Conservation (phyloP, 2,888 invertebrate genomes). For the Lycaena phlaeas region DNA sequence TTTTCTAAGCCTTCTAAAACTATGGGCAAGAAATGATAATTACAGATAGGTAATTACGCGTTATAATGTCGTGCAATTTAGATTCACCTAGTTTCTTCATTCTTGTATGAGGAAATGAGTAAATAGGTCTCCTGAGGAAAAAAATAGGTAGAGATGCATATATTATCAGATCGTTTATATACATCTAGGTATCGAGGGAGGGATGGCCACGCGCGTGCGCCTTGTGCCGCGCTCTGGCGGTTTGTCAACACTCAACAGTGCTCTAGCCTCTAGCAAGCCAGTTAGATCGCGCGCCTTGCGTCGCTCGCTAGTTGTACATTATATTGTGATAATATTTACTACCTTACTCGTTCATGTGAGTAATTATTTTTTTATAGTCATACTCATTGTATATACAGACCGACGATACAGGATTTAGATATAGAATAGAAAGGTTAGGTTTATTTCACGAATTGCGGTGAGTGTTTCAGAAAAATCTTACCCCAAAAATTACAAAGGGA, state of each 20-base stretch:
- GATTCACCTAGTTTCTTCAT: too few relatives aligned
- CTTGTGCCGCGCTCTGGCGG: slow-evolving; percentile 3
- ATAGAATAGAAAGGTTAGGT: neutral
- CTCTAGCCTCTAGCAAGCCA: neutral
- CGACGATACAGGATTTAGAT: neutral
- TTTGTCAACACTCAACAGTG: slow-evolving; percentile 10
- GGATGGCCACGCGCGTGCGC: slow-evolving; percentile 5
- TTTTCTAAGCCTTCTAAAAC: too few relatives aligned
- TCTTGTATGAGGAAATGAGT: too few relatives aligned
- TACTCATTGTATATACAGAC: neutral
- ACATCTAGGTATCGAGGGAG: slow-evolving; percentile 6
- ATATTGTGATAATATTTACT: slow-evolving; percentile 1
- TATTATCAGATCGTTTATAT: neutral
- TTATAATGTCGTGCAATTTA: too few relatives aligned
- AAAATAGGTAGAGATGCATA: neutral
- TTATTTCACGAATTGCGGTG: neutral
- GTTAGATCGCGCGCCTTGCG: neutral
- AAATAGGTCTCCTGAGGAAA: neutral
- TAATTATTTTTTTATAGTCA: neutral
- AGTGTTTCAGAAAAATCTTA: neutral
- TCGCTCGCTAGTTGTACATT: slow-evolving; percentile 3
- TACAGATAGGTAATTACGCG: too few relatives aligned
- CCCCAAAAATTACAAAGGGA: neutral
- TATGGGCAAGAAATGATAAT: too few relatives aligned
- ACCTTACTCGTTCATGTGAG: neutral